Evolutionary conservation across 2,888 invertebrate genomes (phyloP).

Genomic region (Coenonympha arcania): DNA sequence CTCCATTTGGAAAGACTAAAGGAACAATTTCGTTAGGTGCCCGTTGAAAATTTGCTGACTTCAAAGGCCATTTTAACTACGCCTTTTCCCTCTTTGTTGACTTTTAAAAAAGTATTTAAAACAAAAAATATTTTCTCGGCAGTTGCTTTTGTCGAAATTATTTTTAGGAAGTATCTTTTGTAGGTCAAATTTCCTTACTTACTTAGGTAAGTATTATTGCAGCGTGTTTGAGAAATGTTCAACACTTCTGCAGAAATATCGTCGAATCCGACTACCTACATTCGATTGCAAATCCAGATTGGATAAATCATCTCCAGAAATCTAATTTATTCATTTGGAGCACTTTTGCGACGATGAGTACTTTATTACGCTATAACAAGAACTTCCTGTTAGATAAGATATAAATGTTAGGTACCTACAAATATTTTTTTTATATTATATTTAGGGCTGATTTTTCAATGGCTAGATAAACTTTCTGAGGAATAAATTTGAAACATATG

Average conservation of each 20-base stretch:
- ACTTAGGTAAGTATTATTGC: constrained; percentile 8
- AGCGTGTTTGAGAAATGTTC: constrained; percentile 21
- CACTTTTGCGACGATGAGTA: constrained; percentile 36
- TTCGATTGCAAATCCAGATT: constrained; percentile 32
- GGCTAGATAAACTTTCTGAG: too few species aligned
- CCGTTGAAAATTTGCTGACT: constrained; percentile 63
- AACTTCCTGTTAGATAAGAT: background rate
- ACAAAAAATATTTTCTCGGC: constrained; percentile 33
- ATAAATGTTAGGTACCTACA: too few species aligned
- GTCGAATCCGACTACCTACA: background rate
- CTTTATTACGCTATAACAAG: constrained; percentile 35
- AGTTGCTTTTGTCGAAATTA: constrained; percentile 23
- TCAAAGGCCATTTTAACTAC: constrained; percentile 67
- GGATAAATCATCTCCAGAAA: constrained; percentile 38
- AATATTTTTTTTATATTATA: too few species aligned
- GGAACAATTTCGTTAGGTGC: constrained; percentile 70
- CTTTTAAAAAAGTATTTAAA: constrained; percentile 53
- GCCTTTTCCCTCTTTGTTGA: constrained; percentile 59
- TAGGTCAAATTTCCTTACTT: constrained; percentile 9
- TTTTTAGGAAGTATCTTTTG: constrained; percentile 23
- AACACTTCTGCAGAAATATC: background rate
- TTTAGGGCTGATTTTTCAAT: too few species aligned
- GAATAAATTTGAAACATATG: too few species aligned
- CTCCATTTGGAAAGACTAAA: constrained; percentile 65
- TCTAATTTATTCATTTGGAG: constrained; percentile 47